A percentile compares a stretch with the other conserved stretches of the same genome.
Evolutionary conservation across 2,797 vertebrate species (phyloP).

Genomic region (Danio choprae): DNA sequence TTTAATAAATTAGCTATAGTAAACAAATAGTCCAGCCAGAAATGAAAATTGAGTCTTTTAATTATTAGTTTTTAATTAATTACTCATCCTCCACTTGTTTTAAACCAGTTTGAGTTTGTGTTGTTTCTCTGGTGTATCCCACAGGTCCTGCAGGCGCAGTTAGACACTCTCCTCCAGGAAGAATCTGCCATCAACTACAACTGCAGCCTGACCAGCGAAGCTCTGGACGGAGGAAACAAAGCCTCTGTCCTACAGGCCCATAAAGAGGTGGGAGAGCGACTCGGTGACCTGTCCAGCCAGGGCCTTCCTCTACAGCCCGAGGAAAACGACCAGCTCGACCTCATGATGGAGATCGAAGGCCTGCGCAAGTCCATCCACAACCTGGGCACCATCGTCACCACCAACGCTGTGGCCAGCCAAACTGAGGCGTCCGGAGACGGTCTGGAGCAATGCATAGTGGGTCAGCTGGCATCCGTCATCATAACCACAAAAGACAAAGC

Average conservation of each 20-base stretch:
- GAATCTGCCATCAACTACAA: conserved; percentile 86
- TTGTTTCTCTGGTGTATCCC: background rate
- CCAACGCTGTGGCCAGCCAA: conserved; percentile 95
- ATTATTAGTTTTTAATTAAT: too few relatives aligned
- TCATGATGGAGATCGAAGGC: conserved; percentile 92
- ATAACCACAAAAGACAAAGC: conserved; percentile 97
- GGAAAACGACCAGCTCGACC: conserved; percentile 95
- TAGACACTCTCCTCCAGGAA: conserved; percentile 87
- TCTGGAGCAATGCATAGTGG: conserved; percentile 91
- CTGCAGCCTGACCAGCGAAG: conserved; percentile 86
- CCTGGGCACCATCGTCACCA: conserved; percentile 93
- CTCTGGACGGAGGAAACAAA: conserved; percentile 85
- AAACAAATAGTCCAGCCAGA: too few relatives aligned
- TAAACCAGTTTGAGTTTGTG: too few relatives aligned
- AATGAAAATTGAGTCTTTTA: too few relatives aligned
- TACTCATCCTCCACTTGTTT: too few relatives aligned
- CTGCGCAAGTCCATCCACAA: conserved; percentile 97
- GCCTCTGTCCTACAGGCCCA: conserved; percentile 85
- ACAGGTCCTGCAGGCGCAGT: conserved; percentile 94
- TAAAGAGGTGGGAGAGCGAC: conserved; percentile 86
- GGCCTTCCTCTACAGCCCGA: conserved; percentile 88
- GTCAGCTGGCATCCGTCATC: conserved; percentile 90
- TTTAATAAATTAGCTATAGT: too few relatives aligned
- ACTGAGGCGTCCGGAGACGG: conserved; percentile 93
- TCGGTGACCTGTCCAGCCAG: conserved; percentile 81